Evolutionary conservation across 2,797 vertebrate species (phyloP), one percentile per base, ranked within the genome.

Genomic region (Rhinichthys osculus): DNA sequence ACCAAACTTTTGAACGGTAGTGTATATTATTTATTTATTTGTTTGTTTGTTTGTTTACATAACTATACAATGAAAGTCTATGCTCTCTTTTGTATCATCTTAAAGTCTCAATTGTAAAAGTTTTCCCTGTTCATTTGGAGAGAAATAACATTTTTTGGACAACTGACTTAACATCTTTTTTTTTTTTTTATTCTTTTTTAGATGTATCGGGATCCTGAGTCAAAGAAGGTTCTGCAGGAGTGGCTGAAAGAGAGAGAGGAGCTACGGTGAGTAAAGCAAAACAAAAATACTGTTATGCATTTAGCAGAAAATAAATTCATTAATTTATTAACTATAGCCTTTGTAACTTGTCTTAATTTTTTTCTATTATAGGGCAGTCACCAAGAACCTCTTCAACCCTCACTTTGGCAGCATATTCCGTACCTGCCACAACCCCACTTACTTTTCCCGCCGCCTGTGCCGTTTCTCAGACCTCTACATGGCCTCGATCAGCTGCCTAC

Each of bases 371-470:
- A 97, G 96, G 89, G 93, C 93, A 7, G 92, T 95, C 91, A 95
- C 95, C 1, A 97, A 97, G 94, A 97, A 97, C 92, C 83, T 97
- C 73, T 96, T 97, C 93, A 97, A 97, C 92, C 95, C 96, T 52
- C 95, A 96, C 84, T 97, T 97, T 9, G 96, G 96, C 78, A 97
- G 96, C 93, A 96, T 97, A 90, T 97, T 97, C 92, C 89, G 96
- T 59, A 97, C 96, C 0, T 96, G 95, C 88, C 96, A 97, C 93
- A 97, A 97, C 90, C 96, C 96, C 70, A 97, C 96, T 21, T 97
- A 96, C 91, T 97, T 97, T 92, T 97, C 96, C 82, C 92, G 96
- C 4, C 95, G 96, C 0, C 94, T 97, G 50, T 95, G 94, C 80
- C 95, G 96, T 14, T 96, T 97, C 92, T 96, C 96, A 0, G 96